These are phyloP conservation scores for Dasypogon diadema DNA, from an alignment of 2,888 invertebrate species.

Conservation along the genomic window DNA sequence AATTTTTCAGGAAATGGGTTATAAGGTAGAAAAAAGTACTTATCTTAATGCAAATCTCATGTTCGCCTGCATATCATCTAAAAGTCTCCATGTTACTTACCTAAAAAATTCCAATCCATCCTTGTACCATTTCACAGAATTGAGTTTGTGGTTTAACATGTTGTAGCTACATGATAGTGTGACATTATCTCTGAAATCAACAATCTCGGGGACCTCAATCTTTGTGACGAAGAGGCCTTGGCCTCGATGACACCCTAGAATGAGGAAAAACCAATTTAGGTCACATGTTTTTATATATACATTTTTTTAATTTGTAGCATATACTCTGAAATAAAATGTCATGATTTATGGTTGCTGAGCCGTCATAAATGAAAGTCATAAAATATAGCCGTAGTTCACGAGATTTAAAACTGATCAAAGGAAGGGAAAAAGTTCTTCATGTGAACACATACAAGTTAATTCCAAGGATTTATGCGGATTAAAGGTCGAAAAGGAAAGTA, in stretches of 20 bases:
- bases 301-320: background rate
- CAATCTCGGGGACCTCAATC: constrained; percentile 69
- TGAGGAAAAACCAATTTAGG: background rate
- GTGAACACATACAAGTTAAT: no score
- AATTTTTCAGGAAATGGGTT: constrained; percentile 7
- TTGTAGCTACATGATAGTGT: constrained; percentile 70
- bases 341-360: background rate
- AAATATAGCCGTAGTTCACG: no score
- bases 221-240: constrained; percentile 65
- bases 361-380: no score
- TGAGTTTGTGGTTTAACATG: constrained; percentile 69
- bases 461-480: no score
- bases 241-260: constrained; percentile 22
- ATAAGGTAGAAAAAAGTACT: constrained; percentile 60
- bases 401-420: no score
- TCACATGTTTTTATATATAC: background rate
- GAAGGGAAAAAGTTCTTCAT: no score
- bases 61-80: constrained; percentile 56
- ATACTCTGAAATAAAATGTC: background rate
- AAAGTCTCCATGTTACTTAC: constrained; percentile 60
- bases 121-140: constrained; percentile 71
- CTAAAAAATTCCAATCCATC: constrained; percentile 70
- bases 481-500: no score
- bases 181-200: constrained; percentile 69
- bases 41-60: constrained; percentile 67